phyloP scores from a whole-genome alignment of 2,888 invertebrate genomes.

The Atethmia centrago region DNA sequence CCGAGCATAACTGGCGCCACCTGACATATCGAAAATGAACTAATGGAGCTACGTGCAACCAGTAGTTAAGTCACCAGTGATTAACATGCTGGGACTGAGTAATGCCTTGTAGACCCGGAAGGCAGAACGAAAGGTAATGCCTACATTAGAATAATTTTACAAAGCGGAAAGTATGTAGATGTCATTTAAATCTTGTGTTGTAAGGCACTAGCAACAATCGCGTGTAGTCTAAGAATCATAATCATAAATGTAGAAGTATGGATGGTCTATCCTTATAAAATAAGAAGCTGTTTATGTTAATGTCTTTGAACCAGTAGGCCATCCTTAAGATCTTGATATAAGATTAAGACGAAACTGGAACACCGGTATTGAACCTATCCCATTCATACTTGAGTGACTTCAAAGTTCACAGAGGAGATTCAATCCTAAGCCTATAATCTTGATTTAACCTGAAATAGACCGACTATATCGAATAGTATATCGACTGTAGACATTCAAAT shows the following conservation, averaged over 20 bases:
- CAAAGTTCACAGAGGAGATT: constrained; percentile 12
- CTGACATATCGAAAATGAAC: constrained; percentile 59
- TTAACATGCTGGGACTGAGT: constrained; percentile 57
- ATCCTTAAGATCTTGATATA: background rate
- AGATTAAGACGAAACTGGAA: constrained; percentile 1
- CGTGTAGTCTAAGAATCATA: no score
- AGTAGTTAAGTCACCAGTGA: constrained; percentile 49
- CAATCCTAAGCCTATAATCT: background rate
- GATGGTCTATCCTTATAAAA: no score
- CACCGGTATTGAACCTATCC: constrained; percentile 4
- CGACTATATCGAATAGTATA: background rate
- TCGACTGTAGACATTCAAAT: background rate
- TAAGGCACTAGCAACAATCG: constrained; percentile 4
- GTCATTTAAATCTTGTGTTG: constrained; percentile 27
- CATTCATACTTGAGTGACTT: constrained; percentile 13
- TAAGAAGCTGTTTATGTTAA: background rate
- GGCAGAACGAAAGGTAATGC: constrained; percentile 46
- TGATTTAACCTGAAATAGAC: constrained; percentile 14
- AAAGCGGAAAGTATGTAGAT: constrained; percentile 13
- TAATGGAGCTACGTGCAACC: constrained; percentile 53
- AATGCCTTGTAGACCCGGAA: constrained; percentile 46
- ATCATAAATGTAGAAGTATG: no score
- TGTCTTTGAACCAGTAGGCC: background rate
- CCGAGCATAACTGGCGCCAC: constrained; percentile 53
- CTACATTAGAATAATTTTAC: constrained; percentile 50